A percentile compares a stretch with the other conserved stretches of the same genome.
Evolutionary conservation across 92 coral and sea anemone species (phyloP).

Genomic region (Heliopora coerulea): DNA sequence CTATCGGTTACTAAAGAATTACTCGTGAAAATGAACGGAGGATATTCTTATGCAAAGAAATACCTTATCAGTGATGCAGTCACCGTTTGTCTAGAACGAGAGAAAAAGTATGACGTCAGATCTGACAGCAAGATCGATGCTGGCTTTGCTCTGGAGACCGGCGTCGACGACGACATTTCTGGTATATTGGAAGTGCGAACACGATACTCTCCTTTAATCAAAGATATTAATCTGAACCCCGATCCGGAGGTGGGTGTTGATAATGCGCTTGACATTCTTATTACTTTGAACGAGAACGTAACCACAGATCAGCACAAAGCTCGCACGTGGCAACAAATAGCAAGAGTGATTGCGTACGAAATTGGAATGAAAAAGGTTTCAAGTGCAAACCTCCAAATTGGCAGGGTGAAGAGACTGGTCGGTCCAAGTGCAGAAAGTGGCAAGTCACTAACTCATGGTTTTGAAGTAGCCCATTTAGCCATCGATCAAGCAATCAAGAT

Average conservation of each 20-base stretch:
- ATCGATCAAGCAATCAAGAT: conserved; percentile 54
- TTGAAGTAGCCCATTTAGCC: conserved; percentile 60
- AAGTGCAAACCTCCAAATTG: not conserved
- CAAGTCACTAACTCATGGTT: conserved; percentile 44
- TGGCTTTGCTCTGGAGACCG: not conserved
- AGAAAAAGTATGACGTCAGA: not conserved
- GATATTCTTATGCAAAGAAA: conserved; percentile 45
- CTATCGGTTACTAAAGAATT: conserved; percentile 24
- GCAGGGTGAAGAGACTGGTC: conserved; percentile 11
- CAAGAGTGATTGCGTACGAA: conserved; percentile 64
- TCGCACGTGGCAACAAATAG: conserved; percentile 58
- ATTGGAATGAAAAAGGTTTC: conserved; percentile 43
- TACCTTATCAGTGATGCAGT: conserved; percentile 47
- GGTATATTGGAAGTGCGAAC: conserved; percentile 51
- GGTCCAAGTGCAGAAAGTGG: not conserved
- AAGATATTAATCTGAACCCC: conserved; percentile 23
- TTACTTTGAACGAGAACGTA: conserved; percentile 46
- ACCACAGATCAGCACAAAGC: conserved; percentile 53
- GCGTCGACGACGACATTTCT: conserved; percentile 44
- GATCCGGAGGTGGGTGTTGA: not conserved
- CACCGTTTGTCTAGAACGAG: conserved; percentile 48
- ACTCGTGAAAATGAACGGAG: conserved; percentile 5
- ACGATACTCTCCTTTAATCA: conserved; percentile 48
- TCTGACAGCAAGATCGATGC: not conserved
- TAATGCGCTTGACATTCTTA: conserved; percentile 47